A percentile compares a stretch with the other conserved stretches of the same genome.
Evolutionary conservation across 37 sponge, comb jelly and placozoan species (phyloP).

Genomic region (Tethya wilhelma): DNA sequence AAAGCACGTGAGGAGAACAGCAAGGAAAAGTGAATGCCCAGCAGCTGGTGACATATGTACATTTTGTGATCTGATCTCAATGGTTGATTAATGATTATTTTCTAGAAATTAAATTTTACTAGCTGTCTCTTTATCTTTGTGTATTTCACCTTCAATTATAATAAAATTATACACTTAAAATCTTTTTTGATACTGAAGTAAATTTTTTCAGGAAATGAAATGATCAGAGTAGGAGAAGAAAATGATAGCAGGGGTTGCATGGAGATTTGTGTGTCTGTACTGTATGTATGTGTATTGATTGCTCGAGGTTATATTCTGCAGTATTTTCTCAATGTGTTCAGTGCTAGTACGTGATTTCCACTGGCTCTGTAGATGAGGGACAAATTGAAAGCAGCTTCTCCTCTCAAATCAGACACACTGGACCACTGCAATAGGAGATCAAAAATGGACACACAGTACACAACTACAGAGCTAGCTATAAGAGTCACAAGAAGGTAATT

Average conservation of each 20-base stretch:
- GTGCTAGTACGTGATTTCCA: conserved; percentile 64
- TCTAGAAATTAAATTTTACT: background rate
- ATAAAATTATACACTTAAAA: too few relatives aligned
- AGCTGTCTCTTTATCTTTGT: too few relatives aligned
- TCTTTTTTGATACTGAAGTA: too few relatives aligned
- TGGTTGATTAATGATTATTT: background rate
- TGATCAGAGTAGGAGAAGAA: too few relatives aligned
- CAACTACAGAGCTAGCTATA: background rate
- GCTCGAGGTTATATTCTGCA: conserved; percentile 57
- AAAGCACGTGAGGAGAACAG: conserved; percentile 7
- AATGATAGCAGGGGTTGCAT: too few relatives aligned
- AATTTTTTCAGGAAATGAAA: too few relatives aligned
- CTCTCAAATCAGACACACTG: conserved; percentile 44
- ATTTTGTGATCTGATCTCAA: background rate
- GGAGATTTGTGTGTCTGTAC: too few relatives aligned
- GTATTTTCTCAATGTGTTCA: conserved; percentile 51
- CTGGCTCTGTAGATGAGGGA: conserved; percentile 79
- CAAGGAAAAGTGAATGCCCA: too few relatives aligned
- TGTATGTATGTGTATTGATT: too few relatives aligned
- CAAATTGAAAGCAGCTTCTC: conserved; percentile 88
- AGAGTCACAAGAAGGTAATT: background rate
- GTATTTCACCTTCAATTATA: too few relatives aligned
- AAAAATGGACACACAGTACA: background rate
- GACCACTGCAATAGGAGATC: conserved; percentile 19
- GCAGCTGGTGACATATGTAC: too few relatives aligned